Evolutionary conservation across 2,888 invertebrate species (phyloP), one percentile per base, ranked within the genome.

Genomic region (Apotomis capreana): DNA sequence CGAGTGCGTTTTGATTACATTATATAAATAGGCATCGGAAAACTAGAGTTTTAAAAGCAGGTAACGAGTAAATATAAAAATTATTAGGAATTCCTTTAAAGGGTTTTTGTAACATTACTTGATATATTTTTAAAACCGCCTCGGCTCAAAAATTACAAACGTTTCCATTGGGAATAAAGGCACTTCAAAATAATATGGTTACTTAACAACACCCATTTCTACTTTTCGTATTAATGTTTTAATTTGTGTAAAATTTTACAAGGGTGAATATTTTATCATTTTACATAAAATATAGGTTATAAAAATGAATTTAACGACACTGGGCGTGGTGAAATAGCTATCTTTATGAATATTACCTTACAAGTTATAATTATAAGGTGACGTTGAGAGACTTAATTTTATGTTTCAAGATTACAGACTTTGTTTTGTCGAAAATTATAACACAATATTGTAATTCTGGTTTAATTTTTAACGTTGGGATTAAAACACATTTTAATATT

Each of bases 231-330:
- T 74, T 70, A 59, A 70, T 61, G 55, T 64, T 65, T 70, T 76
- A 74, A 75, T 76, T 77, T 71, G 69, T 74, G 59, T 73, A 75
- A 68, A 74, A 78, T 73, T 78, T 76, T 76, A 74, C 77, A 75
- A 78, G 86, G 87, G 87, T 85, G 84, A 77, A 85, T 77, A 77
- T 76, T 75, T 76, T 73, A 75, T 74, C 68, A 73, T 59, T 74
- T 73, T 73, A 73, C 74, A 74, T 74, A 73, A 74, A 72, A 77
- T 67, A 74, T 72, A 76, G 70, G 74, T 73, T 69, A 75, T 75
- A 76, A 70, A 78, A 76, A 74, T 64, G 74, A 74, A 75, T 74
- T 74, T 74, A 74, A 74, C 57, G 71, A 65, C 68, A 71, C 55
- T 68, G 71, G 74, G 64, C 71, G 68, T 57, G 68, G 62, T 68